Percentiles rank a stretch among this genome's conserved stretches.
Conservation (phyloP, 2,888 invertebrate species). For the Oxystoma pomonae region DNA sequence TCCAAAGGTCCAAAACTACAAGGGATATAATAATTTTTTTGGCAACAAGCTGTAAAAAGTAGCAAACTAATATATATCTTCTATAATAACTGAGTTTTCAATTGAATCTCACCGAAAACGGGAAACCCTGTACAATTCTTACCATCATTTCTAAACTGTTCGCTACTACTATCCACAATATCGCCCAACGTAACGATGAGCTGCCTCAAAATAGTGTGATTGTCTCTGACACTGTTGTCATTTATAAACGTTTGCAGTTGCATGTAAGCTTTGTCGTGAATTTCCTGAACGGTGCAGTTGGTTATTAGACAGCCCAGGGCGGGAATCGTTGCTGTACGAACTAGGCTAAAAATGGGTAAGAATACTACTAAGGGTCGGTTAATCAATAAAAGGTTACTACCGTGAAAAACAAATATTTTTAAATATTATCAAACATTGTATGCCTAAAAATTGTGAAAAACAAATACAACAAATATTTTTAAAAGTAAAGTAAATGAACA, state of each 20-base stretch:
- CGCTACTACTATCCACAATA: slow-evolving; percentile 57
- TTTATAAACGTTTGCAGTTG: slow-evolving; percentile 48
- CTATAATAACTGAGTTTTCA: no score
- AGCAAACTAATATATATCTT: no score
- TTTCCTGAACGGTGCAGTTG: slow-evolving; percentile 49
- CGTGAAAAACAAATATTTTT: not conserved
- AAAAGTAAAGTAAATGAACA: not conserved
- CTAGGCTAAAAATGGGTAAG: slow-evolving; percentile 50
- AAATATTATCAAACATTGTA: no score
- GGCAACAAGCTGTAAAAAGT: no score
- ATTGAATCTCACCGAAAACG: no score
- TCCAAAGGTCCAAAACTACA: no score
- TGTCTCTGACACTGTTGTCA: slow-evolving; percentile 44
- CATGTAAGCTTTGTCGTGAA: slow-evolving; percentile 55
- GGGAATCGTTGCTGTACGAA: slow-evolving; percentile 59
- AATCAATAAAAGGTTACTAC: no score
- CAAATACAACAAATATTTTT: no score
- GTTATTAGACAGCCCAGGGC: slow-evolving; percentile 59
- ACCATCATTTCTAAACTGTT: slow-evolving; percentile 60
- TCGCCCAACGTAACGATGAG: slow-evolving; percentile 58
- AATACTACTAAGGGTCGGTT: no score
- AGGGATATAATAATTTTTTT: no score
- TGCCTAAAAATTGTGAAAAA: no score
- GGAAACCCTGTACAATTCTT: no score
- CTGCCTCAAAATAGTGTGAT: slow-evolving; percentile 53